phyloP scores from a whole-genome alignment of 2,888 invertebrate genomes.

The Lagria hirta region DNA sequence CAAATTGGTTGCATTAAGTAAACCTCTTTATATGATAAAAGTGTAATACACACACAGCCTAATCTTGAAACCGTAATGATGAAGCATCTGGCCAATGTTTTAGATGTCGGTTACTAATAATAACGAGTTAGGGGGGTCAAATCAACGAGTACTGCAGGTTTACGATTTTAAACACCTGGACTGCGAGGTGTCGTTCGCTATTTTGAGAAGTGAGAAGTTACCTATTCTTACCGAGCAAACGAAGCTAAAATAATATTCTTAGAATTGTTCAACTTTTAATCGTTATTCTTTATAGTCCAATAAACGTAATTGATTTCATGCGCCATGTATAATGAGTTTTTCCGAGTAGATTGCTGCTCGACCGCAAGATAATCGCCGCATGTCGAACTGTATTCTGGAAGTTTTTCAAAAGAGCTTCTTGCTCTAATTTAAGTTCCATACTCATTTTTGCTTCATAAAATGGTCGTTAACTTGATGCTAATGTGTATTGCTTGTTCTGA shows the following conservation, averaged over 20 bases:
- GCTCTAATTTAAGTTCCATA: no score
- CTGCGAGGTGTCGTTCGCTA: conserved; percentile 15
- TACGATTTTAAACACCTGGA: conserved; percentile 28
- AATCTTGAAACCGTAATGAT: no score
- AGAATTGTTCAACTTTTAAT: conserved; percentile 20
- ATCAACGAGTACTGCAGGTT: no score
- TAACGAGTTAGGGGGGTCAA: conserved; percentile 24
- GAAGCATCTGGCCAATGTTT: conserved; percentile 24
- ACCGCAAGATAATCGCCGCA: conserved; percentile 1
- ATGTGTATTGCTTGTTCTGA: no score
- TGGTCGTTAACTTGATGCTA: no score
- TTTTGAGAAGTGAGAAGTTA: conserved; percentile 20
- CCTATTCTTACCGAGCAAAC: conserved; percentile 19
- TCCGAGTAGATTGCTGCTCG: conserved; percentile 1
- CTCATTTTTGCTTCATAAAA: no score
- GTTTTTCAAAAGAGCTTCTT: no score
- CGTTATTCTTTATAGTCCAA: conserved; percentile 18
- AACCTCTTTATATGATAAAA: no score
- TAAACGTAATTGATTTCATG: conserved; percentile 22
- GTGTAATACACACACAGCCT: no score
- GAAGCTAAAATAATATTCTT: conserved; percentile 22
- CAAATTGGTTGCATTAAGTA: no score
- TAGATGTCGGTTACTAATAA: conserved; percentile 27
- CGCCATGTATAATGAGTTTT: conserved; percentile 15
- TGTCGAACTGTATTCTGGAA: no score